Base-by-base conservation (phyloP, 2,113 vertebrate species). In the Heterocephalus glaber region DNA sequence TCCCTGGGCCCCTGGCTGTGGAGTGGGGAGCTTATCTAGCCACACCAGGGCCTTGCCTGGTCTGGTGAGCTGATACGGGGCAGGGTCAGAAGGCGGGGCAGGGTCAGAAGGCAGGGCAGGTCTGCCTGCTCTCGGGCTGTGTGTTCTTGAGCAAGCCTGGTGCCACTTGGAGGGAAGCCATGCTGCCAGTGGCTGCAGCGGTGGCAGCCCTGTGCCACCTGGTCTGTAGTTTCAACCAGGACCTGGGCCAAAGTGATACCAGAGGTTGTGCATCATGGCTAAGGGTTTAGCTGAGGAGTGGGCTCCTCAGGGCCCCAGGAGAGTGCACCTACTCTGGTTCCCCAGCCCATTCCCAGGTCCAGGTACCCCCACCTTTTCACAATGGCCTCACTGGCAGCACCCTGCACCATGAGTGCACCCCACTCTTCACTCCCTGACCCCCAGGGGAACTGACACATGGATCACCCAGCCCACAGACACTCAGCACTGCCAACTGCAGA, bases 131-230 rank as follows among this genome's bases (percentile, higher is more conserved):
- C 38, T 8, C 26, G 44, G 47, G 28, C 24, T 14, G n/a, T 2
- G 56, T 26, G 77, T 20, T 30, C 44, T 35, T 7, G 0, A 60
- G 63, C 49, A 30, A 26, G 30, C 13, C 28, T n/a, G 72, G 68
- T 19, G 26, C 19, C 33, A 6, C 13, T 38, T 16, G 7, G 49
- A 38, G 30, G 63, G 16, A 58, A 68, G 66, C 24, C 24, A 38
- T 20, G 65, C 5, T 17, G 49, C 14, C 13, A 5, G 82, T 10
- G 38, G 41, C 16, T 84, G 68, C 30, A 16, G 49, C 5, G 60
- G 60, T 1, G 35, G 30, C 28, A n/a, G 54, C 35, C 13, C 60
- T 54, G 82, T 38, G 33, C 19, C 0, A 0, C 54, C 8, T 4
- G 4, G 49, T 33, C 44, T 86, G 44, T 33, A 26, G 70, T 84